Evolutionary conservation across 2,797 vertebrate genomes (phyloP), one percentile per base, ranked within the genome.

Genomic region (Sebastolobus alascanus): DNA sequence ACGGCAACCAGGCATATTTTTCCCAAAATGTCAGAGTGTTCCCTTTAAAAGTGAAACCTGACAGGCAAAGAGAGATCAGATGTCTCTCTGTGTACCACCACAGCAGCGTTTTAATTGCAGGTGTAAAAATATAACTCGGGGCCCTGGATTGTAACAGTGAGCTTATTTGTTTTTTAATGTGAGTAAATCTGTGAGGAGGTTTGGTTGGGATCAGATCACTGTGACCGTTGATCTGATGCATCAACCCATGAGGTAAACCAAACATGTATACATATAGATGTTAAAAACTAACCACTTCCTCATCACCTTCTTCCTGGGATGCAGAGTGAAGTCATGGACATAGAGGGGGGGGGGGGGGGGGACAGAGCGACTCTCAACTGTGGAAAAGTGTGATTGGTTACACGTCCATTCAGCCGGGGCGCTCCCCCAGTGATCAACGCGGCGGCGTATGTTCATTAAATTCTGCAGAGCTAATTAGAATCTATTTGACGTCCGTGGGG

Each of bases 401-500:
- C 90, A 89, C 90, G 83, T 87, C 56, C 86, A 59, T 83, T 77
- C 73, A 88, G 81, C 88, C 88, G 46, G 79, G 86, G 68, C 31
- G 20, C 86, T 77, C 59, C 89, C 89, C 84, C 72, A 70, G 76
- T 84, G 88, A 91, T 92, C 89, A 86, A 74, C 86, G 40, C 65
- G 52, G 90, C 84, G 75, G n/a, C n/a, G n/a, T 87, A 90, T 91
- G 86, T 91, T 94, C 92, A 91, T 93, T 92, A 90, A 89, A 92
- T 85, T 93, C 87, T 82, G 90, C 91, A 37, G 90, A 90, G 89
- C 90, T 93, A 94, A 95, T 95, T 94, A 91, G 77, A 93, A 93
- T 89, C 89, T 87, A 88, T 91, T 85, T 91, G 89, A 90, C 91
- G 90, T 85, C 84, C 90, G 59, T 7, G 40, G 92, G 90, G 87